phyloP scores from a whole-genome alignment of 2,113 vertebrate species.

The Ptyas mucosa region DNA sequence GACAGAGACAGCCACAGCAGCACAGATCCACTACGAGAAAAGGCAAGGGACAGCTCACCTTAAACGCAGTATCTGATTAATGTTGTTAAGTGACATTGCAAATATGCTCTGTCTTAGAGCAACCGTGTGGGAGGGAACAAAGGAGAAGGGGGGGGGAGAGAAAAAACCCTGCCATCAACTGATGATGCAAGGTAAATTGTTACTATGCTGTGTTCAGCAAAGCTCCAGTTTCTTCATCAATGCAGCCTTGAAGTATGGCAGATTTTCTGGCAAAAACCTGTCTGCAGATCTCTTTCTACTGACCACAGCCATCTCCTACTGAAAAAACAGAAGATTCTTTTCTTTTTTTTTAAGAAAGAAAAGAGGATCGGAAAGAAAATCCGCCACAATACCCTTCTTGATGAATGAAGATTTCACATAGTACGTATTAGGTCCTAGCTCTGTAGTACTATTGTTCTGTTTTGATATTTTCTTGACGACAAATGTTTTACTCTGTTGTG shows the following conservation, averaged over 20 bases:
- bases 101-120: slow-evolving; percentile 85
- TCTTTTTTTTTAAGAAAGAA: slow-evolving; percentile 61
- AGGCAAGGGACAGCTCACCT: slow-evolving; percentile 79
- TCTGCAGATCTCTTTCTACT: slow-evolving; percentile 37
- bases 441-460: slow-evolving; percentile 49
- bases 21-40: slow-evolving; percentile 68
- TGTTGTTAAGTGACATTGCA: slow-evolving; percentile 85
- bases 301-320: slow-evolving; percentile 56
- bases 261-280: slow-evolving; percentile 67
- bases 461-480: slow-evolving; percentile 54
- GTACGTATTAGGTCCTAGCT: slow-evolving; percentile 67
- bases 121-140: slow-evolving; percentile 79
- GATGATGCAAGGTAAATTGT: slow-evolving; percentile 79
- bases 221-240: slow-evolving; percentile 73
- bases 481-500: slow-evolving; percentile 28
- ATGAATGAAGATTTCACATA: slow-evolving; percentile 69
- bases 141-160: slow-evolving; percentile 56
- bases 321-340: slow-evolving; percentile 63
- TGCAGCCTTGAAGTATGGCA: slow-evolving; percentile 63
- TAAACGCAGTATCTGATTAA: slow-evolving; percentile 88
- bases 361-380: slow-evolving; percentile 62
- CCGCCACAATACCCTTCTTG: slow-evolving; percentile 63
- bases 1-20: slow-evolving; percentile 72
- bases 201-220: slow-evolving; percentile 71
- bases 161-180: slow-evolving; percentile 69